Percentiles rank a stretch among this genome's conserved stretches.
Evolutionary conservation across 1,140 invertebrate species (phyloP).

Genomic region (Drosophila repleta): DNA sequence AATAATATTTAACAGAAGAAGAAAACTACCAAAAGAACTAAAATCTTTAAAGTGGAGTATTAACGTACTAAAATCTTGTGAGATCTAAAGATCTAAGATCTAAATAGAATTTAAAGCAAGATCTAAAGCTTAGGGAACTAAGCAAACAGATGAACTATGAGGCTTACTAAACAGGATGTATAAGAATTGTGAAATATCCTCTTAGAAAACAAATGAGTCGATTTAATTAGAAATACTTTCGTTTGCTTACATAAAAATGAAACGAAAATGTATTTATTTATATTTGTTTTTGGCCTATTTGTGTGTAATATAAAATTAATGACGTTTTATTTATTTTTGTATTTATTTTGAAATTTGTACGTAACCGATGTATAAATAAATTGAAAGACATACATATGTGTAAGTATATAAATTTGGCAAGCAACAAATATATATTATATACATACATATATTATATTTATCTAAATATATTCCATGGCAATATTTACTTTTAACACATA

Average conservation of each 20-base stretch:
- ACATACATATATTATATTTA: background rate
- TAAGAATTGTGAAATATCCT: background rate
- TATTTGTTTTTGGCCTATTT: conserved; percentile 10
- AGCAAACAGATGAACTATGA: background rate
- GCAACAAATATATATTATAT: conserved; percentile 6
- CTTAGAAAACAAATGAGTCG: too few species aligned
- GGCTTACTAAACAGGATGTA: too few species aligned
- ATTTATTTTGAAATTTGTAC: conserved; percentile 26
- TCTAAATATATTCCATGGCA: conserved; percentile 2
- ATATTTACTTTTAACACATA: conserved; percentile 12
- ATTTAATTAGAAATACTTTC: too few species aligned
- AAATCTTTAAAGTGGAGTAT: too few species aligned
- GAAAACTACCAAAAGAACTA: too few species aligned
- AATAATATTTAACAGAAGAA: too few species aligned
- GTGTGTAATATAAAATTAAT: conserved; percentile 3
- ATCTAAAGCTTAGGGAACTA: too few species aligned
- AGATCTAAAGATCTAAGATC: too few species aligned
- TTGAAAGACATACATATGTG: conserved; percentile 13
- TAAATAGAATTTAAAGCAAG: too few species aligned
- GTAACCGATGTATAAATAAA: conserved; percentile 31
- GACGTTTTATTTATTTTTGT: conserved; percentile 32
- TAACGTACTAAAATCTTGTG: too few species aligned
- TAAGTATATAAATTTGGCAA: conserved; percentile 11
- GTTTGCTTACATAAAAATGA: conserved; percentile 6
- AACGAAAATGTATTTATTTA: conserved; percentile 10